phyloP scores from a whole-genome alignment of 2,797 vertebrate genomes.

The Dryobates pubescens region DNA sequence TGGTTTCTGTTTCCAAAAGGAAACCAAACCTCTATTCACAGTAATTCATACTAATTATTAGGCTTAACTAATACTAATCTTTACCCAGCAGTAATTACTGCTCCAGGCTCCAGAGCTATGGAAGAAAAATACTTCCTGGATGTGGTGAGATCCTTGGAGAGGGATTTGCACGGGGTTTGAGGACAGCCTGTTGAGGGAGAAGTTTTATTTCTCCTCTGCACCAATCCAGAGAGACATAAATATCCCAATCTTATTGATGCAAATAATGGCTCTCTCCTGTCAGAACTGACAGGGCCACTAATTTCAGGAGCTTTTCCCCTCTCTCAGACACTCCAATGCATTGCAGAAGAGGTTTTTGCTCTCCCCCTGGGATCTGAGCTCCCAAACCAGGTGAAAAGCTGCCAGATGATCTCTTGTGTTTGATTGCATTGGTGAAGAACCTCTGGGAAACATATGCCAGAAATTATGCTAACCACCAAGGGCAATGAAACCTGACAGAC shows the following conservation, averaged over 20 bases:
- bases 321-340: background rate
- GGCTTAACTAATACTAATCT: conserved; percentile 16
- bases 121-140: background rate
- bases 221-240: background rate
- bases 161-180: background rate
- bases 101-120: background rate
- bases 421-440: background rate
- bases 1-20: background rate
- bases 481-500: background rate
- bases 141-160: background rate
- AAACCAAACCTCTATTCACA: background rate
- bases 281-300: background rate
- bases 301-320: background rate
- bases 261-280: background rate
- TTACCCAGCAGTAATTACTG: conserved; percentile 21
- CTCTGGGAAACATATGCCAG: background rate
- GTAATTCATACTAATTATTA: conserved; percentile 13
- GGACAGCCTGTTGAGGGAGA: conserved; percentile 24
- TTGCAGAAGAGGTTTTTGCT: background rate
- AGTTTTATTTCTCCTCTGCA: conserved; percentile 28
- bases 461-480: background rate
- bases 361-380: background rate
- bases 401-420: background rate
- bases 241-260: conserved; percentile 23
- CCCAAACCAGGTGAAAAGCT: conserved; percentile 22